phyloP scores from a whole-genome alignment of 1,140 invertebrate genomes.

The Cyphomyrmex costatus region DNA sequence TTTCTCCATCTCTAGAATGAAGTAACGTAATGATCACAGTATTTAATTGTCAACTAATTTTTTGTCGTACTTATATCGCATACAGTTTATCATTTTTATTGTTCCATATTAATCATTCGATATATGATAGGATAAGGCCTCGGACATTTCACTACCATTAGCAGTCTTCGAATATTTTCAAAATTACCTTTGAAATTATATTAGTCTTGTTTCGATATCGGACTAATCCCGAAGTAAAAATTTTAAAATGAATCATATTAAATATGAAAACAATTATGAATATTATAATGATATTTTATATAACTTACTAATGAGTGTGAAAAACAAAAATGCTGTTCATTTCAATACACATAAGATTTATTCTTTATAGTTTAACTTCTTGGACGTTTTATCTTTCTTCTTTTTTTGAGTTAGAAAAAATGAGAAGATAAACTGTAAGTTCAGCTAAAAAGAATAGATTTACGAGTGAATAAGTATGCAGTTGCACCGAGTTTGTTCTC shows the following conservation, averaged over 20 bases:
- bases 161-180: slow-evolving; percentile 81
- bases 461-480: background rate
- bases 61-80: slow-evolving; percentile 64
- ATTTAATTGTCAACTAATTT: slow-evolving; percentile 71
- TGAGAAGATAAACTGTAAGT: background rate
- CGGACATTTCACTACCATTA: slow-evolving; percentile 83
- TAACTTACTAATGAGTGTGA: background rate
- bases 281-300: background rate
- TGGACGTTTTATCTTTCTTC: no score
- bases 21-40: slow-evolving; percentile 81
- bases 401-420: background rate
- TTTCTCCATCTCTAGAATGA: slow-evolving; percentile 71
- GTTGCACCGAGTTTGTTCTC: background rate
- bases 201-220: background rate
- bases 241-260: slow-evolving; percentile 4
- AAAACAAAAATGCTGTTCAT: background rate
- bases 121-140: slow-evolving; percentile 84
- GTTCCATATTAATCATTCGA: slow-evolving; percentile 81
- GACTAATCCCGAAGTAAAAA: slow-evolving; percentile 2
- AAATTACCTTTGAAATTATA: slow-evolving; percentile 39
- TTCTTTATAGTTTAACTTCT: no score
- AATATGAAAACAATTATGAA: background rate
- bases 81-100: slow-evolving; percentile 77
- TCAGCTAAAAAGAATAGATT: no score
- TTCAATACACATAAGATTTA: background rate